Conservation (phyloP, 2,113 vertebrate genomes). For the Apodemus speciosus region DNA sequence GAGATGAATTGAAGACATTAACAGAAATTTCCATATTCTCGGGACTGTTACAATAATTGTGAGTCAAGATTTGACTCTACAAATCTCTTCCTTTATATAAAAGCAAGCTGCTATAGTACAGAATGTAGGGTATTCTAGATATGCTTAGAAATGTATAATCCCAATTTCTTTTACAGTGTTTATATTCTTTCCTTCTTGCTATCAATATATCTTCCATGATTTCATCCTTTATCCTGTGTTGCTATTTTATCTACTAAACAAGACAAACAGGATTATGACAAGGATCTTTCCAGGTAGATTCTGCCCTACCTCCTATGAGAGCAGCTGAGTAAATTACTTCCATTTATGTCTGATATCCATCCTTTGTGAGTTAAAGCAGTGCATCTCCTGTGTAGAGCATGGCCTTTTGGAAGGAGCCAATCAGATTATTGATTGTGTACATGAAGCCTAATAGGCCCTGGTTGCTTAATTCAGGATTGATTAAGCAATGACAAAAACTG, state of each 20-base stretch:
- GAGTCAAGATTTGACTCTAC: too few species aligned
- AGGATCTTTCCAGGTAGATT: not conserved
- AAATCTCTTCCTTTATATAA: not conserved
- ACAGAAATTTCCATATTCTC: too few species aligned
- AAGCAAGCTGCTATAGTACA: not conserved
- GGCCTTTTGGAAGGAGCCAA: not conserved
- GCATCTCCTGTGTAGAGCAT: not conserved
- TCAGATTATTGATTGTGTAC: not conserved
- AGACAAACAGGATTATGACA: rapidly evolving
- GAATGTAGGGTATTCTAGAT: too few species aligned
- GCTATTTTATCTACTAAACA: not conserved
- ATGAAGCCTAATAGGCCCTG: not conserved
- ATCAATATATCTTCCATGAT: not conserved
- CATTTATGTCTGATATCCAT: not conserved
- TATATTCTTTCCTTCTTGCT: not conserved
- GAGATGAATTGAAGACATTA: too few species aligned
- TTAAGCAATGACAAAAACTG: not conserved
- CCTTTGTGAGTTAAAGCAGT: not conserved
- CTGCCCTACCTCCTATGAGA: not conserved
- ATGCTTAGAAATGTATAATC: too few species aligned
- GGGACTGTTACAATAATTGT: too few species aligned
- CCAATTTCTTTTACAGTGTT: not conserved
- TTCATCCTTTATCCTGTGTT: not conserved
- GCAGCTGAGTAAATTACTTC: not conserved
- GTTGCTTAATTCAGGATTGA: not conserved